phyloP scores from a whole-genome alignment of 2,888 invertebrate genomes.

The Clanis bilineata region DNA sequence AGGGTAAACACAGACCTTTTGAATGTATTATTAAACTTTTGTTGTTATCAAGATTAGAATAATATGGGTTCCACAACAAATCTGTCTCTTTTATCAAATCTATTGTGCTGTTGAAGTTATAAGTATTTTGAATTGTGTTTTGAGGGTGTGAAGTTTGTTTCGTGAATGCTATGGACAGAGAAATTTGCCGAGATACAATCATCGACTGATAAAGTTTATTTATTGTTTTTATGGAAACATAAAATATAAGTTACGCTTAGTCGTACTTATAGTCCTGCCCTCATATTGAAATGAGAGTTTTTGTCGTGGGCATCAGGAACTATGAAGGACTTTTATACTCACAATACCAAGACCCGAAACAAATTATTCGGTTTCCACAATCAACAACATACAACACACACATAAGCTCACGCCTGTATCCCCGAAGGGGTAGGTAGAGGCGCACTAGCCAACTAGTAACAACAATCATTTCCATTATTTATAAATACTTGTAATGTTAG shows the following conservation, averaged over 20 bases:
- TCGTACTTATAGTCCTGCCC: too few relatives aligned
- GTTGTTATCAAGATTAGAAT: slow-evolving; percentile 64
- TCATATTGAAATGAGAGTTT: too few relatives aligned
- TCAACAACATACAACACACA: too few relatives aligned
- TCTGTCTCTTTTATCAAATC: slow-evolving; percentile 38
- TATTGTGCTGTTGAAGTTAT: slow-evolving; percentile 21
- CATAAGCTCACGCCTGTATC: too few relatives aligned
- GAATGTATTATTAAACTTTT: slow-evolving; percentile 70
- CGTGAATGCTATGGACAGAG: neutral
- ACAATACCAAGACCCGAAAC: too few relatives aligned
- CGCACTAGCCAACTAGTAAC: too few relatives aligned
- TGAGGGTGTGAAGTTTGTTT: neutral
- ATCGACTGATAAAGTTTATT: neutral
- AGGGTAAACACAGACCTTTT: slow-evolving; percentile 58
- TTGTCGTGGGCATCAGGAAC: too few relatives aligned
- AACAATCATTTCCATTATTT: neutral
- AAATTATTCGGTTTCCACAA: too few relatives aligned
- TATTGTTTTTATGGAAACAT: too few relatives aligned
- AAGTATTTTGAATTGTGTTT: slow-evolving; percentile 18
- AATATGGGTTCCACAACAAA: slow-evolving; percentile 50
- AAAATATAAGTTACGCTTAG: too few relatives aligned
- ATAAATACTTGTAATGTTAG: slow-evolving; percentile 3
- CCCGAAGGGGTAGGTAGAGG: too few relatives aligned
- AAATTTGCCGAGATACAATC: neutral
- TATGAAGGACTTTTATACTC: too few relatives aligned